Base-by-base conservation (phyloP, 2,888 invertebrate species). In the Sphaeridia pumilis region DNA sequence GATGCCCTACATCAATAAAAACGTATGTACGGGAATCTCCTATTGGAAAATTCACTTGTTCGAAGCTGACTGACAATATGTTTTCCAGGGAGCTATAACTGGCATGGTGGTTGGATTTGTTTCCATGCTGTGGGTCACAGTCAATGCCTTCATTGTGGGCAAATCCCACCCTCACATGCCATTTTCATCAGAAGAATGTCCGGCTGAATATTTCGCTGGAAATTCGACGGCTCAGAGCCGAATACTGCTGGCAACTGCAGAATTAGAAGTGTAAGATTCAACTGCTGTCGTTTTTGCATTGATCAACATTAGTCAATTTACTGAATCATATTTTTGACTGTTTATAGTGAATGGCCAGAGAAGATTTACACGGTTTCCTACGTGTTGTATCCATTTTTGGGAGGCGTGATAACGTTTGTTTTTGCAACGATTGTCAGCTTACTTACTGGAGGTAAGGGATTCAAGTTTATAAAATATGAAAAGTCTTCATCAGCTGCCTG, bases 1-100 rank as follows among this genome's bases (percentile, higher is more conserved):
- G 3, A 58, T 62, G 58, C 61, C 64, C 4, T 62, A 58, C 49
- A 41, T 61, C 2, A 64, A 64, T 36, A 57, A 57, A 42, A 34
- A 35, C 22, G 64, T 64, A 47, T 44, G 52, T 42, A 17, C 17
- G n/a, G 10, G 31, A 22, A 3, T n/a, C 10, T 46, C 31, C 2
- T n/a, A n/a, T n/a, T n/a, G n/a, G n/a, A n/a, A n/a, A n/a, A n/a
- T n/a, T n/a, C n/a, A n/a, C n/a, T n/a, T n/a, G n/a, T n/a, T 31
- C 14, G 31, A 31, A 31, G 31, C 20, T 5, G 3, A 21, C 24
- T 36, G 36, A 36, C 2, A 17, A 42, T 48, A 35, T 48, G 17
- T n/a, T 7, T 36, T 36, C 34, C 36, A 64, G 64, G 64, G 64
- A 14, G 62, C 64, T 12, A 55, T 60, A 22, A 20, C 35, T 21